A percentile compares a stretch with the other conserved stretches of the same genome.
phyloP scores from a whole-genome alignment of 2,888 invertebrate genomes.

The Strigamia transsilvanica region DNA sequence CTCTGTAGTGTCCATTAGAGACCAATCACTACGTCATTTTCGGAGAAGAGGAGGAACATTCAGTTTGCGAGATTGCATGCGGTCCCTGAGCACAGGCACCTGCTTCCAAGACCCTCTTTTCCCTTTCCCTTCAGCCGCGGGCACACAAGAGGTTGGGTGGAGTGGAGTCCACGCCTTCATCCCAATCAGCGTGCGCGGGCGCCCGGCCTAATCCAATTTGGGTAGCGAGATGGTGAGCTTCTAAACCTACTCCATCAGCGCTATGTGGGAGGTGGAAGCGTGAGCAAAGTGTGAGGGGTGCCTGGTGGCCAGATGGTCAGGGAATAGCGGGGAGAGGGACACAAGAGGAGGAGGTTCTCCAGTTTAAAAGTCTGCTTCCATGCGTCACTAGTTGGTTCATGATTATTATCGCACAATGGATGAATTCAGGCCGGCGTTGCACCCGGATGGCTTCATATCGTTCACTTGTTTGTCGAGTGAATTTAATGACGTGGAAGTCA shows the following conservation, averaged over 20 bases:
- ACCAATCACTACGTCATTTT: constrained; percentile 15
- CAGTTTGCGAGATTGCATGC: constrained; percentile 15
- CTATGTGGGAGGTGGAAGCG: not conserved
- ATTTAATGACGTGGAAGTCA: too few relatives aligned
- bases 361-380: constrained; percentile 10
- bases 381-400: not conserved
- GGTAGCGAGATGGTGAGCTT: constrained; percentile 4
- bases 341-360: not conserved
- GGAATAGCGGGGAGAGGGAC: not conserved
- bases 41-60: not conserved
- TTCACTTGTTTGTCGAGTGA: too few relatives aligned
- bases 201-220: constrained; percentile 15
- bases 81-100: constrained; percentile 4
- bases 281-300: not conserved
- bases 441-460: too few relatives aligned
- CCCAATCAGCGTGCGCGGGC: constrained; percentile 14
- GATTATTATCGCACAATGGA: not conserved
- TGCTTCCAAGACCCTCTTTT: not conserved
- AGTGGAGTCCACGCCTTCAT: constrained; percentile 10
- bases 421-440: too few relatives aligned
- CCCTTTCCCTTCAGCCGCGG: constrained; percentile 10
- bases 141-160: not conserved
- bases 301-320: constrained; percentile 9
- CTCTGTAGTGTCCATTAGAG: constrained; percentile 6
- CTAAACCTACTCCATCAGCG: constrained; percentile 20